Evolutionary conservation across 2,113 vertebrate species (phyloP).

Genomic region (Cichladusa arquata): DNA sequence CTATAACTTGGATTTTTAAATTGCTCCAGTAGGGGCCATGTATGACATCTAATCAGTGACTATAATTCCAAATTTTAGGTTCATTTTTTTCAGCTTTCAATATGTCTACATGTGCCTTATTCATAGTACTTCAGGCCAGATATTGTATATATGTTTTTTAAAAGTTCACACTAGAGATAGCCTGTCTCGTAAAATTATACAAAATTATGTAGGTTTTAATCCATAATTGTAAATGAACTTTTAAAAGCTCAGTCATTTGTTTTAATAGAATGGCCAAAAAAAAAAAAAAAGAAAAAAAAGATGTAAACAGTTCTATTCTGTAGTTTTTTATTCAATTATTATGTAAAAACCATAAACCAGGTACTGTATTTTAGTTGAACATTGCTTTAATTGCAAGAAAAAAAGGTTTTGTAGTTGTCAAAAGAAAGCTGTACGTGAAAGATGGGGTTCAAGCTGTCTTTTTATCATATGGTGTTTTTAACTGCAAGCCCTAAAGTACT

Average conservation of each 20-base stretch:
- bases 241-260: constrained; percentile 64
- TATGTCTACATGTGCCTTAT: constrained; percentile 92
- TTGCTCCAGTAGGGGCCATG: constrained; percentile 62
- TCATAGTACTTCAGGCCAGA: constrained; percentile 80
- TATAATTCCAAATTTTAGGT: constrained; percentile 61
- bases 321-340: constrained; percentile 78
- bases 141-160: constrained; percentile 65
- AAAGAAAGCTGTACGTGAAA: constrained; percentile 57
- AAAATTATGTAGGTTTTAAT: constrained; percentile 72
- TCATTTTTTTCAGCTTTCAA: constrained; percentile 64
- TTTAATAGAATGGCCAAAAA: constrained; percentile 65
- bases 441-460: constrained; percentile 63
- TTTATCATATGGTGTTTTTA: constrained; percentile 37
- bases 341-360: constrained; percentile 78
- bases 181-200: constrained; percentile 63
- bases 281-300: constrained; percentile 32
- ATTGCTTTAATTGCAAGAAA: constrained; percentile 71
- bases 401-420: constrained; percentile 52
- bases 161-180: constrained; percentile 62
- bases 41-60: constrained; percentile 68
- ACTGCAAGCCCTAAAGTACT: constrained; percentile 41
- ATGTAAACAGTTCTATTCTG: constrained; percentile 74
- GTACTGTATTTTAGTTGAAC: constrained; percentile 78
- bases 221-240: constrained; percentile 69
- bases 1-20: constrained; percentile 23